Evolutionary conservation across 2,113 vertebrate genomes (phyloP), one percentile per base, ranked within the genome.

Genomic region (Apaloderma vittatum): DNA sequence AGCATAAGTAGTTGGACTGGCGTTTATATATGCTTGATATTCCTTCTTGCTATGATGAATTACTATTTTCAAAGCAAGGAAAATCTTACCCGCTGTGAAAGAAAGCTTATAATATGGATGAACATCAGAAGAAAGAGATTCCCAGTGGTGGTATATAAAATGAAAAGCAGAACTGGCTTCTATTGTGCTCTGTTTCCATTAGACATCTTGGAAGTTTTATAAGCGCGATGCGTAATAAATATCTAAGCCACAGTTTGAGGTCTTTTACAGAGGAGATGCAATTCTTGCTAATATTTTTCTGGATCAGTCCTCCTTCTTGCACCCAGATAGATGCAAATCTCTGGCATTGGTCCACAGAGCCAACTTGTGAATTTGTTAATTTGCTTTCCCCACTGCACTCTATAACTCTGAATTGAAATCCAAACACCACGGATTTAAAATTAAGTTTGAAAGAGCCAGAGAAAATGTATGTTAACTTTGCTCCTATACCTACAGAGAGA

Each of bases 141-240:
- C 96, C 88, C 96, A 93, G 46, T 94, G 95, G 96, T 94, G 82
- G 73, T 85, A 55, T 93, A 87, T 97, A 92, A 96, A 97, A 97
- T 87, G 76, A 95, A 96, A 97, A 97, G 88, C 96, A 97, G 95
- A 97, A 73, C 88, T 88, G 91, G 83, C 77, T 96, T 93, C 95
- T 94, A 86, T 94, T 97, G 91, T 97, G 80, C 80, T 75, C 79
- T 68, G 61, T 96, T 97, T 97, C 95, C 95, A 95, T 94, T 92
- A 88, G 75, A 86, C 92, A 61, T 90, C 85, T 96, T 94, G 86
- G 90, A 94, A 94, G 74, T 93, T 97, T 96, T 96, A 92, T 96
- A 92, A 73, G 86, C 15, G 21, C 10, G 15, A 43, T 8, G 40
- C 73, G 66, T 94, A 96, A 97, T 96, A 95, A 97, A 96, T 96